phyloP scores from a whole-genome alignment of 2,113 vertebrate species.

The Ceratotherium simum region DNA sequence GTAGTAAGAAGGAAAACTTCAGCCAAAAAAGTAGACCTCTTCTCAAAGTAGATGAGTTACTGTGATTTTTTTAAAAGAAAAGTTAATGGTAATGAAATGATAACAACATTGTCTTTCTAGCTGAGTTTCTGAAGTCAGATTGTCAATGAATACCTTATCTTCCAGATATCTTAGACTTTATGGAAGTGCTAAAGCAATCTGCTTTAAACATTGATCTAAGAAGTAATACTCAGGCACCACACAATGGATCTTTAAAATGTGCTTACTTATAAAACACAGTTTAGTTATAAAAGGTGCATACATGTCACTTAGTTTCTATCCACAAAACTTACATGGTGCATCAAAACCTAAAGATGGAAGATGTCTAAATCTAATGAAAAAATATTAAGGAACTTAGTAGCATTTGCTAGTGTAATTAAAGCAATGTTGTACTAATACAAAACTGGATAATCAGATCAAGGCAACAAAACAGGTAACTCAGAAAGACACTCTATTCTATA shows the following conservation, averaged over 20 bases:
- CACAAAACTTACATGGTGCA: background rate
- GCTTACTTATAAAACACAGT: background rate
- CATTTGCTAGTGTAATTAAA: background rate
- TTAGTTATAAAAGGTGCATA: background rate
- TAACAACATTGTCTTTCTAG: background rate
- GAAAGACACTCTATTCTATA: background rate
- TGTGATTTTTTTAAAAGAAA: background rate
- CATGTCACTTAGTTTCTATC: background rate
- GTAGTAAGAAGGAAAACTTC: background rate
- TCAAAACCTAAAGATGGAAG: background rate
- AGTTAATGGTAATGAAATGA: constrained; percentile 8
- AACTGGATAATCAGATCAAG: background rate
- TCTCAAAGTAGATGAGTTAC: background rate
- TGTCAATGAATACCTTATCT: background rate
- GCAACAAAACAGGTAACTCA: background rate
- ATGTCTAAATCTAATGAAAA: background rate
- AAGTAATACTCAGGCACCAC: background rate
- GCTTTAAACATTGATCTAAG: background rate
- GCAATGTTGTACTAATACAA: background rate
- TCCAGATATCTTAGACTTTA: background rate
- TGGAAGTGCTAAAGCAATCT: background rate
- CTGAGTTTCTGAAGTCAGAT: background rate
- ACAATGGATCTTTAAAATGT: background rate
- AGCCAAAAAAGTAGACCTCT: background rate
- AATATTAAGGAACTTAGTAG: background rate